Conservation (phyloP, 2,888 invertebrate species). For the Drosophila macrospina region DNA sequence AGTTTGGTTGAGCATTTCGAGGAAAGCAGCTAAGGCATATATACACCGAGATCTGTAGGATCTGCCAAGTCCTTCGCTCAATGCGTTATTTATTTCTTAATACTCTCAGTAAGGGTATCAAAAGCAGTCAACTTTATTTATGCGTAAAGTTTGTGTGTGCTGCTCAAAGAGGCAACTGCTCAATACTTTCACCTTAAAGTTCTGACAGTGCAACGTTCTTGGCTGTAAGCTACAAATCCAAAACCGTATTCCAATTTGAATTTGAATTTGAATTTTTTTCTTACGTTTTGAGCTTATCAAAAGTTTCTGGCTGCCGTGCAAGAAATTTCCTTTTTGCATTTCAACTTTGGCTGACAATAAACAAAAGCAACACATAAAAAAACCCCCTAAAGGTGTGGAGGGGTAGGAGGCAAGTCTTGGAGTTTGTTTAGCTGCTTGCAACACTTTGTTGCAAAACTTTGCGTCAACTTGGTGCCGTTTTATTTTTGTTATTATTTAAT, state of each 20-base stretch:
- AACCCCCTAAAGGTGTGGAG: background rate
- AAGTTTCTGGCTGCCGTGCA: constrained; percentile 53
- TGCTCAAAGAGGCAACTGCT: constrained; percentile 14
- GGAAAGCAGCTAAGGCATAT: too few relatives aligned
- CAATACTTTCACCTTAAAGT: constrained; percentile 56
- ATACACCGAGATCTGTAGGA: too few relatives aligned
- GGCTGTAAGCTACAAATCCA: constrained; percentile 31
- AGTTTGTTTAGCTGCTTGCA: constrained; percentile 77
- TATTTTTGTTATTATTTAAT: constrained; percentile 37
- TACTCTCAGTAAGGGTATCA: background rate
- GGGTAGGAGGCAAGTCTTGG: constrained; percentile 14
- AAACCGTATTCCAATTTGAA: constrained; percentile 71
- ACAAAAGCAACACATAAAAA: constrained; percentile 41
- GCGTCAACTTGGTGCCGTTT: constrained; percentile 53
- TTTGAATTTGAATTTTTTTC: constrained; percentile 64
- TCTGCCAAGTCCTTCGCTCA: background rate
- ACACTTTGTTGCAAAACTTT: constrained; percentile 74
- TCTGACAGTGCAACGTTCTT: constrained; percentile 20
- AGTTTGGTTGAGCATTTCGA: too few relatives aligned
- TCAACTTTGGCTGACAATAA: constrained; percentile 74
- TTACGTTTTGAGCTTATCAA: constrained; percentile 41
- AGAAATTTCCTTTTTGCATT: constrained; percentile 38
- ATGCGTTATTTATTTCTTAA: too few relatives aligned
- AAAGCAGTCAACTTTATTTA: constrained; percentile 64
- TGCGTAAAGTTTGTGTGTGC: constrained; percentile 68